Conservation (phyloP, 2,888 invertebrate genomes). For the Baccha elongata region DNA sequence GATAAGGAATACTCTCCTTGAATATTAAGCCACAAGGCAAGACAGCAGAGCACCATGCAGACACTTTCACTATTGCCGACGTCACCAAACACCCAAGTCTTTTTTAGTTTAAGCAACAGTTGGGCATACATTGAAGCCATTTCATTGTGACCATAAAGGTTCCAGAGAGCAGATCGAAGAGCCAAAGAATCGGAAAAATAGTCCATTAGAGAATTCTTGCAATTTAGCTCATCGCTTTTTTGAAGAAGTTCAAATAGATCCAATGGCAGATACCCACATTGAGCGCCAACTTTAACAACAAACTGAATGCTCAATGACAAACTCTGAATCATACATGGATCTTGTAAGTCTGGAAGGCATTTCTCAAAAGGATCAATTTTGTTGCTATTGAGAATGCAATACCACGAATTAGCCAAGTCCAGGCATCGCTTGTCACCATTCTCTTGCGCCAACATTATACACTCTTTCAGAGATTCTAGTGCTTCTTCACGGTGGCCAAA, state of each 20-base stretch:
- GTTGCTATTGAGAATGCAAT: constrained; percentile 84
- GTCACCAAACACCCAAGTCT: constrained; percentile 83
- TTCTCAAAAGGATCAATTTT: constrained; percentile 87
- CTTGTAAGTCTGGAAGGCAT: constrained; percentile 87
- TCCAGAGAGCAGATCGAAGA: constrained; percentile 93
- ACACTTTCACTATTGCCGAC: constrained; percentile 87
- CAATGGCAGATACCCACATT: constrained; percentile 80
- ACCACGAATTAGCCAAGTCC: constrained; percentile 93
- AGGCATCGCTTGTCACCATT: constrained; percentile 93
- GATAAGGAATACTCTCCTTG: constrained; percentile 85
- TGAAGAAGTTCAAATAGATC: constrained; percentile 87
- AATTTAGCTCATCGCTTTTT: constrained; percentile 93
- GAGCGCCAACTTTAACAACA: constrained; percentile 89
- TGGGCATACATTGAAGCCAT: constrained; percentile 92
- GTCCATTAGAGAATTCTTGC: constrained; percentile 91
- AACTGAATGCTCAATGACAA: constrained; percentile 89
- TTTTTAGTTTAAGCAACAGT: constrained; percentile 89
- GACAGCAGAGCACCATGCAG: constrained; percentile 87
- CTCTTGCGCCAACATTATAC: constrained; percentile 93
- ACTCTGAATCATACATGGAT: constrained; percentile 87
- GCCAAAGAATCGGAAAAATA: constrained; percentile 91
- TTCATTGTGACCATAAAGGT: constrained; percentile 93
- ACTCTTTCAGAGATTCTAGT: constrained; percentile 91
- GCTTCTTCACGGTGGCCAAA: constrained; percentile 90
- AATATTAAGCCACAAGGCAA: constrained; percentile 83